Conservation (phyloP, 2,888 invertebrate species). For the Priocnemis perturbator region DNA sequence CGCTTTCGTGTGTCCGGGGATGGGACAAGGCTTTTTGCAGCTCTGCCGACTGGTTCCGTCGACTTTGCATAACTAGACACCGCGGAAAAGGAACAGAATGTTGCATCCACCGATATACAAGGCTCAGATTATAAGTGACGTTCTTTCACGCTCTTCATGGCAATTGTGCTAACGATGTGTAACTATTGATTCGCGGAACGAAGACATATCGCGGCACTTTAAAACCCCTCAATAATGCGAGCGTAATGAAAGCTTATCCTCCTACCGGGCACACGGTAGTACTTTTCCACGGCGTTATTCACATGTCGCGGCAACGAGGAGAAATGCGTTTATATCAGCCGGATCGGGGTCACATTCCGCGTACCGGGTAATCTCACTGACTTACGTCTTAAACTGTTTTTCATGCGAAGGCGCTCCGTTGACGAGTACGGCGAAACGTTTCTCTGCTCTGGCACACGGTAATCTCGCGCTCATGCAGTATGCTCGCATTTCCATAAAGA, state of each 20-base stretch:
- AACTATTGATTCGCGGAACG: no score
- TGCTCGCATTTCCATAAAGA: slow-evolving; percentile 50
- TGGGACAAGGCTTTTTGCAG: no score
- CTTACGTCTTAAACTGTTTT: slow-evolving; percentile 30
- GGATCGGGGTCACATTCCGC: slow-evolving; percentile 23
- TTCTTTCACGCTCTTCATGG: no score
- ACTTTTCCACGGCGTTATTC: slow-evolving; percentile 22
- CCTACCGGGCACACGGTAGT: slow-evolving; percentile 7
- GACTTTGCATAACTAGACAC: no score
- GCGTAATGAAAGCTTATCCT: slow-evolving; percentile 21
- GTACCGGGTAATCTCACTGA: slow-evolving; percentile 14
- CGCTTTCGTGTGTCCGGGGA: no score
- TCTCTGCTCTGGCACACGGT: slow-evolving; percentile 21
- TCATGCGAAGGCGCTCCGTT: slow-evolving; percentile 34
- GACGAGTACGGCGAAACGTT: slow-evolving; percentile 37
- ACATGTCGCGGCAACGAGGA: slow-evolving; percentile 17
- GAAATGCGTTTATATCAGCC: slow-evolving; percentile 16
- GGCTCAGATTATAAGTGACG: no score
- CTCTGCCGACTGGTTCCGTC: no score
- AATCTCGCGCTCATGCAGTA: slow-evolving; percentile 38
- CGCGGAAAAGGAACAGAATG: no score
- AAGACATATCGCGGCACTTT: slow-evolving; percentile 9
- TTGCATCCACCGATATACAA: no score
- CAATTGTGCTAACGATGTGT: not conserved
- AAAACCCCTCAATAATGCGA: not conserved